Evolutionary conservation across 2,888 invertebrate species (phyloP).

Genomic region (Silvanus unidentatus): DNA sequence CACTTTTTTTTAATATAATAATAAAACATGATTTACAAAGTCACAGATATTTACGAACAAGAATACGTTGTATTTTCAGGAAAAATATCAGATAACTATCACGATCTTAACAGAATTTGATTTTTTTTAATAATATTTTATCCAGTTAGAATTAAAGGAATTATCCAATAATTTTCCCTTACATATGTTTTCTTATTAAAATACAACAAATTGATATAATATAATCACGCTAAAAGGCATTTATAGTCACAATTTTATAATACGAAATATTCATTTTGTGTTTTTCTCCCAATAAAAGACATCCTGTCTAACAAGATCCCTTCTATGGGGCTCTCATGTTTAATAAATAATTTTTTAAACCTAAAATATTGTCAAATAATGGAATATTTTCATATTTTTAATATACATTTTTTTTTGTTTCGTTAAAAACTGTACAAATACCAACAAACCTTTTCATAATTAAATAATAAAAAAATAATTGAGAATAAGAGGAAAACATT

Average conservation of each 20-base stretch:
- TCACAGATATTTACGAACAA: constrained; percentile 47
- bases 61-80: constrained; percentile 41
- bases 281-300: constrained; percentile 22
- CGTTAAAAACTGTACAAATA: constrained; percentile 18
- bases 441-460: constrained; percentile 18
- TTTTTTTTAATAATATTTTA: neutral
- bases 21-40: constrained; percentile 46
- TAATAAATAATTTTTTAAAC: constrained; percentile 26
- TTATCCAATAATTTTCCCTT: constrained; percentile 34
- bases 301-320: constrained; percentile 21
- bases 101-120: neutral
- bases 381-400: constrained; percentile 39
- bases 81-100: constrained; percentile 27
- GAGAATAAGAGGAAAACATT: constrained; percentile 21
- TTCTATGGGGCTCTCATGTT: constrained; percentile 19
- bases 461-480: neutral
- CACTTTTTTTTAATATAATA: constrained; percentile 28
- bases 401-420: constrained; percentile 9
- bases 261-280: constrained; percentile 31
- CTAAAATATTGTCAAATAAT: constrained; percentile 49
- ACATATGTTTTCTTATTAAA: constrained; percentile 30
- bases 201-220: constrained; percentile 44
- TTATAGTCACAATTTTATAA: constrained; percentile 47
- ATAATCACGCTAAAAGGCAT: constrained; percentile 49
- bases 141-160: neutral